Percentiles rank a stretch among this genome's conserved stretches.
Evolutionary conservation across 2,113 vertebrate species (phyloP).

Genomic region (Microtus richardsoni): DNA sequence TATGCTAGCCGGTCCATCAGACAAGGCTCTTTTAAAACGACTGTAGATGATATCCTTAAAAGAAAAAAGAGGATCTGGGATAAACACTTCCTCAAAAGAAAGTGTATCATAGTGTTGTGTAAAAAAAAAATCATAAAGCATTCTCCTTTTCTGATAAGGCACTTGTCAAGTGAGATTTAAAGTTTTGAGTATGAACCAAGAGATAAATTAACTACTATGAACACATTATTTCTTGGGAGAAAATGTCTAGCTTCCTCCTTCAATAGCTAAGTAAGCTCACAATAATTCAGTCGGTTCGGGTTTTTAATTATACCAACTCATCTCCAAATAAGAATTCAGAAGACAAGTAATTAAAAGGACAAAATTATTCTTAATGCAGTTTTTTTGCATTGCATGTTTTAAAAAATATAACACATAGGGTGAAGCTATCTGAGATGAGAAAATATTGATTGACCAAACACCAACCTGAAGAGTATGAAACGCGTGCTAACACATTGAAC

Average conservation of each 20-base stretch:
- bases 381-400: background rate
- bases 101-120: background rate
- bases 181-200: background rate
- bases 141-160: background rate
- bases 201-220: background rate
- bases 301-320: background rate
- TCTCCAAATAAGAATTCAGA: background rate
- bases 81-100: background rate
- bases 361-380: background rate
- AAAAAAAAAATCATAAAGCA: background rate
- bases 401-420: background rate
- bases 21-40: background rate
- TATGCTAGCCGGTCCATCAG: background rate
- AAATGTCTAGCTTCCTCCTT: background rate
- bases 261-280: background rate
- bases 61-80: background rate
- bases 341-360: background rate
- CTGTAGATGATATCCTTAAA: background rate
- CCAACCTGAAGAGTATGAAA: background rate
- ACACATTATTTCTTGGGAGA: background rate
- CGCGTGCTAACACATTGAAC: background rate
- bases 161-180: background rate
- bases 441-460: background rate
- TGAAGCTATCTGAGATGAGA: background rate
- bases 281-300: background rate